Percentiles rank a stretch among this genome's conserved stretches.
Conservation (phyloP, 1,140 invertebrate genomes). For the Atta texana region DNA sequence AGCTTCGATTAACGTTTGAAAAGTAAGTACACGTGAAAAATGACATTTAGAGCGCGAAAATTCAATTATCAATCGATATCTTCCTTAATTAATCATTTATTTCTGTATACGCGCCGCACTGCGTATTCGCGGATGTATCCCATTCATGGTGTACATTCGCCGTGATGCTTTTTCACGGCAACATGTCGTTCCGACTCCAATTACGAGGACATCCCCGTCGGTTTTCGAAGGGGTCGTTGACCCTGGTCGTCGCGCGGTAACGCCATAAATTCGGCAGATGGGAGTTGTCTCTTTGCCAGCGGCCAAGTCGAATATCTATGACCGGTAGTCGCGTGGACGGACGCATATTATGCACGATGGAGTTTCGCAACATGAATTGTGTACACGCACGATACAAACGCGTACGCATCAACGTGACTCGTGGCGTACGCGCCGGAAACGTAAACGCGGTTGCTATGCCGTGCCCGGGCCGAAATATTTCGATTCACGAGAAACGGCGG, state of each 20-base stretch:
- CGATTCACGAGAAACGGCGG: constrained; percentile 12
- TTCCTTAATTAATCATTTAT: constrained; percentile 33
- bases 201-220: constrained; percentile 53
- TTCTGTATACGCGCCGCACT: not conserved
- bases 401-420: not conserved
- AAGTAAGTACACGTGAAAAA: not conserved
- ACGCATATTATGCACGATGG: constrained; percentile 6
- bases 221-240: constrained; percentile 49
- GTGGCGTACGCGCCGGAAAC: not conserved
- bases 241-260: constrained; percentile 37
- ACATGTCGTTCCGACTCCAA: constrained; percentile 49
- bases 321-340: not conserved
- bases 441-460: not conserved
- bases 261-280: constrained; percentile 57
- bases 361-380: not conserved
- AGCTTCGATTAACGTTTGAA: not conserved
- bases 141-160: constrained; percentile 5
- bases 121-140: not conserved
- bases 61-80: not conserved
- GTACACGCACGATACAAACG: not conserved
- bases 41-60: not conserved
- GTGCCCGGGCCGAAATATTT: constrained; percentile 16
- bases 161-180: constrained; percentile 35
- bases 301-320: constrained; percentile 47
- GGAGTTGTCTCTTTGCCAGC: constrained; percentile 46